Conservation (phyloP, 2,797 vertebrate genomes). For the Phrynocephalus vlangalii region DNA sequence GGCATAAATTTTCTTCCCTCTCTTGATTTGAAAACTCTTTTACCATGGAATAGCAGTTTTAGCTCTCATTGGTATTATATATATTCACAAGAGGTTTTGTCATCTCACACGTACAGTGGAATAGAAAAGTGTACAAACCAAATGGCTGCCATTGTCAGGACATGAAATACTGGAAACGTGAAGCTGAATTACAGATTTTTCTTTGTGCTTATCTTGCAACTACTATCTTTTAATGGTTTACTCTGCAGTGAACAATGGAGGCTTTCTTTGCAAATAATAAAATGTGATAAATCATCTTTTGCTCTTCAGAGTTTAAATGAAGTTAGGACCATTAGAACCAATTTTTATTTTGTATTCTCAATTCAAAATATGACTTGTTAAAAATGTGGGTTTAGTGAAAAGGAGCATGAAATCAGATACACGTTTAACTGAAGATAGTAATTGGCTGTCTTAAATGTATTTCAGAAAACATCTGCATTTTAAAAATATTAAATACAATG, state of each 20-base stretch:
- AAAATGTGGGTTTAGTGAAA: background rate
- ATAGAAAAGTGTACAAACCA: fast-evolving
- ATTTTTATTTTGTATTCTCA: background rate
- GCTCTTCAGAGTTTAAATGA: conserved; percentile 36
- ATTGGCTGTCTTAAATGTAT: background rate
- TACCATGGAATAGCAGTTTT: background rate
- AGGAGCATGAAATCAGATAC: background rate
- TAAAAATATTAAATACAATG: background rate
- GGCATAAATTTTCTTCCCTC: background rate
- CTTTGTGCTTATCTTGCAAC: too few species aligned
- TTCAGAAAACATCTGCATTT: background rate
- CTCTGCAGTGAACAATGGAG: conserved; percentile 27
- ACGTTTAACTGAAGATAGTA: background rate
- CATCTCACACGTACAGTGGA: fast-evolving
- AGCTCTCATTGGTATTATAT: conserved; percentile 58
- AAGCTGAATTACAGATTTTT: too few species aligned
- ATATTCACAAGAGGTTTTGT: conserved; percentile 32
- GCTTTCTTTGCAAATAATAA: background rate
- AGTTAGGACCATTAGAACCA: background rate
- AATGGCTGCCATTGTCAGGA: fast-evolving
- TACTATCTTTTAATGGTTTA: conserved; percentile 15
- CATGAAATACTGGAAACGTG: background rate
- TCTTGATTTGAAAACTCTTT: background rate
- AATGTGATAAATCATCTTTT: conserved; percentile 13
- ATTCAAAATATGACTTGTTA: background rate